A percentile compares a stretch with the other conserved stretches of the same genome.
These are phyloP conservation scores for Prinia subflava DNA, from an alignment of 2,113 vertebrate genomes.

Conservation along the genomic window DNA sequence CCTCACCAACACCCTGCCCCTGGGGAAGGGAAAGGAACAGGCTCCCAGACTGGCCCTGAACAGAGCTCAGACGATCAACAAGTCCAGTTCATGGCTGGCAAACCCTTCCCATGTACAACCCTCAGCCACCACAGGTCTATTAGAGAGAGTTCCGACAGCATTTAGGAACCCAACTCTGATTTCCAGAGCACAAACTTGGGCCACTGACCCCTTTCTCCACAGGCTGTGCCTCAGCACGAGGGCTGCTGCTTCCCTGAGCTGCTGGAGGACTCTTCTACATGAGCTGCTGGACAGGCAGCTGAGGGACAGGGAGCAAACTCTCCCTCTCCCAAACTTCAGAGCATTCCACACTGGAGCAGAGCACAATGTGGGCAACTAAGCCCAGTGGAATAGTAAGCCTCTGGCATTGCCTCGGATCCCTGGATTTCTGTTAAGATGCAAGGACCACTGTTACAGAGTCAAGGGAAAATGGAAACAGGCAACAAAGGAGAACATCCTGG, in stretches of 20 bases:
- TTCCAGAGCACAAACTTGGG: neutral
- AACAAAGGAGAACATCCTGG: neutral
- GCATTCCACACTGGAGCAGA: neutral
- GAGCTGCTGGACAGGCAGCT: neutral
- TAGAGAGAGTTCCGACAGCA: neutral
- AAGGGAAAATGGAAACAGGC: neutral
- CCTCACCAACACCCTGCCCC: neutral
- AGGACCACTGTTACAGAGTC: neutral
- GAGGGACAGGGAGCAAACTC: neutral
- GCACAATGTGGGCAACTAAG: neutral
- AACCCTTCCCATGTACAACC: neutral
- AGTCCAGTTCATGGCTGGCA: neutral
- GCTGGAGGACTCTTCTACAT: neutral
- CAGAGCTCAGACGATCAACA: neutral
- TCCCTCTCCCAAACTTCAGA: neutral
- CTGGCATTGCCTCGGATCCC: neutral
- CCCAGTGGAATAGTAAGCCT: neutral
- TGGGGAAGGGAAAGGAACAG: neutral
- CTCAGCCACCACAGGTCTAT: no score
- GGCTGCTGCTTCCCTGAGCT: neutral
- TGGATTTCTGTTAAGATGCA: neutral
- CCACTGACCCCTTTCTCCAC: neutral
- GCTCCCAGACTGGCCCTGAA: neutral
- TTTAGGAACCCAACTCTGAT: neutral
- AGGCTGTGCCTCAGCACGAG: neutral